These are phyloP conservation scores for Littorina saxatilis DNA, from an alignment of 1,140 invertebrate species.

Conservation along the genomic window DNA sequence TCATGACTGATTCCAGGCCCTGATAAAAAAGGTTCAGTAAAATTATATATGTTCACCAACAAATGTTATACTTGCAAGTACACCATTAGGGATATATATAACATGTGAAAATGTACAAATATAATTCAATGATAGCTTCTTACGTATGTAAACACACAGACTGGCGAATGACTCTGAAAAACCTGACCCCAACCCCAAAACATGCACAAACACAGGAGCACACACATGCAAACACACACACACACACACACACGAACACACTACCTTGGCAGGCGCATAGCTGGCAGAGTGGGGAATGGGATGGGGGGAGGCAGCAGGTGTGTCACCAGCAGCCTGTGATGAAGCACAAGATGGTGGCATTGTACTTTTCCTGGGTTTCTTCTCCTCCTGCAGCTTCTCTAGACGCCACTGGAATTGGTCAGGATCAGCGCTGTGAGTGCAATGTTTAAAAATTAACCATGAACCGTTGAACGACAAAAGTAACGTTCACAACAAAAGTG, in stretches of 20 bases:
- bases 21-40: constrained; percentile 32
- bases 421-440: constrained; percentile 38
- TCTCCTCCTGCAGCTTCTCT: constrained; percentile 37
- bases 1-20: constrained; percentile 82
- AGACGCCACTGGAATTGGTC: constrained; percentile 43
- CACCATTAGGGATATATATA: too few relatives aligned
- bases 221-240: background rate
- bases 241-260: background rate
- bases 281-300: constrained; percentile 25
- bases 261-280: constrained; percentile 22
- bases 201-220: background rate
- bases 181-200: too few relatives aligned
- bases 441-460: too few relatives aligned
- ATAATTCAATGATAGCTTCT: too few relatives aligned
- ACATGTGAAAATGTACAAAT: too few relatives aligned
- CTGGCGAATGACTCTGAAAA: background rate
- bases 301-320: background rate
- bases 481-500: too few relatives aligned
- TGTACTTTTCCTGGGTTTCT: constrained; percentile 20
- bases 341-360: background rate
- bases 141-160: background rate
- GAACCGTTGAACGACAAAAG: too few relatives aligned
- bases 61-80: background rate
- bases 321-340: background rate
- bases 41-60: background rate